phyloP scores from a whole-genome alignment of 2,888 invertebrate genomes.

The Danaus chrysippus region DNA sequence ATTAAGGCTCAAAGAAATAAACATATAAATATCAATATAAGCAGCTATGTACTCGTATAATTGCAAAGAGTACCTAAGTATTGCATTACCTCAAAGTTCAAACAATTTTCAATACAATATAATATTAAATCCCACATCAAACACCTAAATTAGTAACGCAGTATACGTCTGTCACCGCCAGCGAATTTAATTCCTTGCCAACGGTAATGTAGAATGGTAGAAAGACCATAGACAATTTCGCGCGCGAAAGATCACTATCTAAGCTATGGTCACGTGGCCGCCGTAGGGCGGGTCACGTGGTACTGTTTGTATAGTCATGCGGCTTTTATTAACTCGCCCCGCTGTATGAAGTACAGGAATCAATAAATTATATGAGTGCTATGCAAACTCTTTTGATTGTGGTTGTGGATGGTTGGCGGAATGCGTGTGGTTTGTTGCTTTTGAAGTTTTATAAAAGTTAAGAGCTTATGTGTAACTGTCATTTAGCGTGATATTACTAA shows the following conservation, averaged over 20 bases:
- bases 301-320: constrained; percentile 59
- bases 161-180: constrained; percentile 2
- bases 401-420: too few relatives aligned
- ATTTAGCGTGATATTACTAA: too few relatives aligned
- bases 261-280: constrained; percentile 59
- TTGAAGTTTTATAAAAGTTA: too few relatives aligned
- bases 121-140: not conserved
- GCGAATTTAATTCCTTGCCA: constrained; percentile 21
- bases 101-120: too few relatives aligned
- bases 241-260: constrained; percentile 64
- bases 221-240: constrained; percentile 60
- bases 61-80: too few relatives aligned
- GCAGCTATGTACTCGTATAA: too few relatives aligned
- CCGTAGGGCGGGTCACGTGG: constrained; percentile 60
- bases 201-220: constrained; percentile 24
- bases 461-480: too few relatives aligned
- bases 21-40: too few relatives aligned
- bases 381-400: not conserved
- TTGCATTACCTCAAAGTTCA: too few relatives aligned
- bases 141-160: not conserved
- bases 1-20: too few relatives aligned
- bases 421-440: too few relatives aligned
- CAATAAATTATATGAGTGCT: constrained; percentile 18
- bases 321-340: constrained; percentile 60
- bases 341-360: constrained; percentile 24